Conservation (phyloP, 2,888 invertebrate species). For the Polyommatus icarus region DNA sequence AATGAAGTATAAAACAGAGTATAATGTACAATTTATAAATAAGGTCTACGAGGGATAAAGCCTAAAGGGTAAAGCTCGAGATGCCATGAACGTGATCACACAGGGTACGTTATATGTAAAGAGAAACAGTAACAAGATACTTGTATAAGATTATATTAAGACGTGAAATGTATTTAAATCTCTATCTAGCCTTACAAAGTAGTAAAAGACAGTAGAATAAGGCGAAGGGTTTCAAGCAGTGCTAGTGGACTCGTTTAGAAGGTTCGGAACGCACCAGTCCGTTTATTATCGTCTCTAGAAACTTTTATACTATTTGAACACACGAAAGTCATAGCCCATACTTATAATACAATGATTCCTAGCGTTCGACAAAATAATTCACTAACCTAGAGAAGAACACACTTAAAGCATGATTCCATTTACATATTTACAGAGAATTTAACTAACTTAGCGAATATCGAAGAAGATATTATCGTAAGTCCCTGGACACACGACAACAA, state of each 20-base stretch:
- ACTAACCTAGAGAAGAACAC: conserved; percentile 64
- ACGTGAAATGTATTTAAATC: conserved; percentile 40
- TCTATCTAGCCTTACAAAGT: conserved; percentile 57
- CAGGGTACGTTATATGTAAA: conserved; percentile 39
- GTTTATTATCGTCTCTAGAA: conserved; percentile 27
- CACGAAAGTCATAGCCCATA: conserved; percentile 35
- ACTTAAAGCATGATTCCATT: conserved; percentile 76
- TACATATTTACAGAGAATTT: conserved; percentile 71
- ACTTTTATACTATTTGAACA: conserved; percentile 28
- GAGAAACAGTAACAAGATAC: conserved; percentile 29
- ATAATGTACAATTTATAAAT: conserved; percentile 33
- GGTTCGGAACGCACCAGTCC: conserved; percentile 53
- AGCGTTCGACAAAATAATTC: conserved; percentile 40
- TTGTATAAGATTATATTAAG: conserved; percentile 28
- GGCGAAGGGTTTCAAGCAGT: conserved; percentile 67
- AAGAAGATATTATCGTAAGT: conserved; percentile 35
- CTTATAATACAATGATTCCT: conserved; percentile 36
- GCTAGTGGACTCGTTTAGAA: conserved; percentile 53
- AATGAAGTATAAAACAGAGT: background rate
- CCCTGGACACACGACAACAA: background rate
- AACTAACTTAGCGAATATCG: conserved; percentile 47
- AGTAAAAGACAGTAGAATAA: conserved; percentile 59
- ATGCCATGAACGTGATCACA: conserved; percentile 57
- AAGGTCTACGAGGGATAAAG: conserved; percentile 51
- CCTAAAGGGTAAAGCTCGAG: conserved; percentile 75